Percentiles rank a stretch among this genome's conserved stretches.
phyloP scores from a whole-genome alignment of 2,113 vertebrate species.

The Monopterus albus region DNA sequence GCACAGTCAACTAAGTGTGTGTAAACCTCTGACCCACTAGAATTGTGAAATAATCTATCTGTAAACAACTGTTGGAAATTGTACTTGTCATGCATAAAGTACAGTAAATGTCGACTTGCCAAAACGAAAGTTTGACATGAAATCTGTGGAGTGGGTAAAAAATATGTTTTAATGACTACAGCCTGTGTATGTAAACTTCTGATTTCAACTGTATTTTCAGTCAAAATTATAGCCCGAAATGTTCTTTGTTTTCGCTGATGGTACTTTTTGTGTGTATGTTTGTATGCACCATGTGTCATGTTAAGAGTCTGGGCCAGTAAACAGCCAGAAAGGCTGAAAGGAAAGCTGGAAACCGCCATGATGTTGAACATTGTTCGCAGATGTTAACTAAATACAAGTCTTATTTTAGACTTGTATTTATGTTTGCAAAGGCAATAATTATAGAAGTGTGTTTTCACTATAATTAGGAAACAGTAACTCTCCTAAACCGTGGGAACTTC shows the following conservation, averaged over 20 bases:
- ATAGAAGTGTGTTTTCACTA: constrained; percentile 1
- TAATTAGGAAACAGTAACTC: no score
- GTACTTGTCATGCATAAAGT: no score
- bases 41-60: no score
- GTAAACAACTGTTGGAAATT: no score
- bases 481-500: no score
- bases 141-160: no score
- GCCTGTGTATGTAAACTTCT: no score
- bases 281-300: background rate
- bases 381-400: constrained; percentile 13
- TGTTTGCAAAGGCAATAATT: constrained; percentile 22
- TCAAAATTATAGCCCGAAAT: constrained; percentile 22
- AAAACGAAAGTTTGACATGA: no score
- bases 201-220: constrained; percentile 45
- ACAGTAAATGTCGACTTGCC: no score
- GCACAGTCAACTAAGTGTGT: no score
- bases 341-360: constrained; percentile 14
- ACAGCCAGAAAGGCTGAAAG: background rate
- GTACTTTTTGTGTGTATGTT: background rate
- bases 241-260: constrained; percentile 34
- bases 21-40: no score
- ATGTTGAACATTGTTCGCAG: constrained; percentile 21
- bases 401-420: constrained; percentile 16
- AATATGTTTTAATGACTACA: no score
- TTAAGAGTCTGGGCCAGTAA: background rate